Evolutionary conservation across 2,888 invertebrate genomes (phyloP).

Genomic region (Petrolisthes cinctipes): DNA sequence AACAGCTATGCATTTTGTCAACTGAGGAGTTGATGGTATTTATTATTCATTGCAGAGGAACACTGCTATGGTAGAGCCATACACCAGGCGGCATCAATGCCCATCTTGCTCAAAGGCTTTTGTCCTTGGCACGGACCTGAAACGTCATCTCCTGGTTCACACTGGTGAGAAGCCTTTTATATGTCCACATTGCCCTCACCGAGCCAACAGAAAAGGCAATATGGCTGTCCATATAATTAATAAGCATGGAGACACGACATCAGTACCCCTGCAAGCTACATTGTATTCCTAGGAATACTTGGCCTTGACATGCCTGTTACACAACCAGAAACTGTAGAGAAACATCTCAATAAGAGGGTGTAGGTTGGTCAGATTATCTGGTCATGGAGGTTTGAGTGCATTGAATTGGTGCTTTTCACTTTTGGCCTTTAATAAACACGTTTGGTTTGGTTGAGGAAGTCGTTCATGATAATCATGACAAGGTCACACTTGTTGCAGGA

Average conservation of each 20-base stretch:
- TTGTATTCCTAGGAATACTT: no score
- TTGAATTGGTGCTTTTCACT: not conserved
- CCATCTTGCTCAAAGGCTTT: constrained; percentile 52
- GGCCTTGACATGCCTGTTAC: no score
- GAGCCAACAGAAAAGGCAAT: constrained; percentile 63
- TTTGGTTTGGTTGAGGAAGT: not conserved
- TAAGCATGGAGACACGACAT: constrained; percentile 36
- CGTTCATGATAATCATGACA: constrained; percentile 6
- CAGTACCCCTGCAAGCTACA: not conserved
- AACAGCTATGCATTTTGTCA: not conserved
- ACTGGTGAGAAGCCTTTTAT: constrained; percentile 65
- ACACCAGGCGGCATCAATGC: constrained; percentile 53
- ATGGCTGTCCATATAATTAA: constrained; percentile 56
- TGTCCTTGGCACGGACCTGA: constrained; percentile 58
- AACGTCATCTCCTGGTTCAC: constrained; percentile 62
- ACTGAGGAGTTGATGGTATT: constrained; percentile 39
- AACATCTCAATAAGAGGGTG: no score
- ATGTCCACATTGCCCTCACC: constrained; percentile 64
- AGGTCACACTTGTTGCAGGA: constrained; percentile 58
- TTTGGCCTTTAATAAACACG: not conserved
- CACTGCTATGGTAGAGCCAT: constrained; percentile 46
- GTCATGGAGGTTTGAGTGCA: no score
- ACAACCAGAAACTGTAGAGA: no score
- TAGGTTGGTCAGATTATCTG: no score
- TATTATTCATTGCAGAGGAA: constrained; percentile 55